phyloP scores from a whole-genome alignment of 2,888 invertebrate species.

The Orthonychiurus folsomi region DNA sequence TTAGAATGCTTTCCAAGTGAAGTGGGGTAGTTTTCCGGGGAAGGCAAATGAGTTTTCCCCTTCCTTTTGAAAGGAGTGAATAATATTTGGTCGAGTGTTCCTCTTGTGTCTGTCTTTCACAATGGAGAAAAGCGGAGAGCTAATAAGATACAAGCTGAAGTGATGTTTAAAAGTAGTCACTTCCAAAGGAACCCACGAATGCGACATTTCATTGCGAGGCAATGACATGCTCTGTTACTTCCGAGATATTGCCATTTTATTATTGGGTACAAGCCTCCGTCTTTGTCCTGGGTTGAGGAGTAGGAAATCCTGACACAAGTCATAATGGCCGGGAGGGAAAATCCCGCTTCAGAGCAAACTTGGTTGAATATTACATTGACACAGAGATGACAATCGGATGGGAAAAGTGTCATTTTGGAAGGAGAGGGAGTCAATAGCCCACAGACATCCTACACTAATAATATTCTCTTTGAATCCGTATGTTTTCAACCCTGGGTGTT shows the following conservation, averaged over 20 bases:
- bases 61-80: not conserved
- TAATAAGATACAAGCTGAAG: too few species aligned
- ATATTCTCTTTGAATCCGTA: not conserved
- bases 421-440: slow-evolving; percentile 3
- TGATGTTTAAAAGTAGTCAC: too few species aligned
- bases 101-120: not conserved
- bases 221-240: not conserved
- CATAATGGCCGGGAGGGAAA: not conserved
- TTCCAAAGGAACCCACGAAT: too few species aligned
- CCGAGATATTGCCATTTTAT: not conserved
- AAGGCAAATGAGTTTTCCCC: not conserved
- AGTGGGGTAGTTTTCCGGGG: not conserved
- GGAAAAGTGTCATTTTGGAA: slow-evolving; percentile 10
- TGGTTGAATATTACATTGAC: slow-evolving; percentile 8
- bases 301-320: not conserved
- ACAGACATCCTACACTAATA: not conserved
- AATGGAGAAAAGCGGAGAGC: too few species aligned
- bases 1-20: too few species aligned
- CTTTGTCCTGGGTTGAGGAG: not conserved
- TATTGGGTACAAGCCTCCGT: not conserved
- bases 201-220: not conserved
- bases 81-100: not conserved
- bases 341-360: not conserved
- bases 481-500: not conserved
- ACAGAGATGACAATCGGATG: slow-evolving; percentile 4